These are phyloP conservation scores for Microtus montanus DNA, from an alignment of 2,113 vertebrate genomes.

Conservation along the genomic window DNA sequence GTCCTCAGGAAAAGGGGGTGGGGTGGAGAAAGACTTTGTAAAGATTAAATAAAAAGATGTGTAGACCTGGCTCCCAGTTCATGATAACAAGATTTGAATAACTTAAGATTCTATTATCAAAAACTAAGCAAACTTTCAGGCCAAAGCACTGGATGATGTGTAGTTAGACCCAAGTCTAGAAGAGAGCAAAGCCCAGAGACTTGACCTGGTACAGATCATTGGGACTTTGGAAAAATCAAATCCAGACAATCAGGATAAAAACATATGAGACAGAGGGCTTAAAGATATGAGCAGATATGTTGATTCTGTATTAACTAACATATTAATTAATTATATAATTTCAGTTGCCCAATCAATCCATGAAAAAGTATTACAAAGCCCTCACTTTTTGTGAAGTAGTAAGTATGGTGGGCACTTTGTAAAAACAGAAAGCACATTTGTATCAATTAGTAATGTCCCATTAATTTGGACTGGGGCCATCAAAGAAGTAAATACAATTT, in stretches of 20 bases:
- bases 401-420: background rate
- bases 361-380: background rate
- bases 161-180: slow-evolving; percentile 22
- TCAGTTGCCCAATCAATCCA: slow-evolving; percentile 10
- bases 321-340: background rate
- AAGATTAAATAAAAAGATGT: slow-evolving; percentile 64
- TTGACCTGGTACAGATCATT: background rate
- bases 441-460: background rate
- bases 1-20: background rate
- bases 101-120: slow-evolving; percentile 59
- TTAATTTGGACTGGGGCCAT: background rate
- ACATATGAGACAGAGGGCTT: background rate
- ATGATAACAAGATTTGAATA: slow-evolving; percentile 60
- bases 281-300: background rate
- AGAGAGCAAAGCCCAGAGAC: background rate
- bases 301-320: background rate
- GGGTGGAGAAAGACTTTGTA: background rate
- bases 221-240: slow-evolving; percentile 31
- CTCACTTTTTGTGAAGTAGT: background rate
- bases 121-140: slow-evolving; percentile 39
- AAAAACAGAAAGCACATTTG: background rate
- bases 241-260: background rate
- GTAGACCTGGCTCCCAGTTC: slow-evolving; percentile 54
- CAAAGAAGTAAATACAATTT: background rate
- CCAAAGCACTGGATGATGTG: background rate